Percentiles rank a stretch among this genome's conserved stretches.
Evolutionary conservation across 2,888 invertebrate genomes (phyloP).

Genomic region (Caenorhabditis sinica): DNA sequence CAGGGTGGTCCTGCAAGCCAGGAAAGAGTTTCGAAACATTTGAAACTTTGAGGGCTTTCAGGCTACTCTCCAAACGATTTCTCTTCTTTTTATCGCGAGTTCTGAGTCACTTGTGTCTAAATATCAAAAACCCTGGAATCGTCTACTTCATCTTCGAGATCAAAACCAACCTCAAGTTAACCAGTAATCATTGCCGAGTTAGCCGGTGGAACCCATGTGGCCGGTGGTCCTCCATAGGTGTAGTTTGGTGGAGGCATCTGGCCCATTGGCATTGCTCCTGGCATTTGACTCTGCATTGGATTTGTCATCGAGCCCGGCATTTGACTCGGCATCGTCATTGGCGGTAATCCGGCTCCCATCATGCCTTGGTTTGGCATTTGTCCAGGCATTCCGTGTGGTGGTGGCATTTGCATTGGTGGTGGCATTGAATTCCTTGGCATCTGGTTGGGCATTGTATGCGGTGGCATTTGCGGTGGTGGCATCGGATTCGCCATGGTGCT

Average conservation of each 20-base stretch:
- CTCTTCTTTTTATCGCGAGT: too few relatives aligned
- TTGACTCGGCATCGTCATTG: conserved; percentile 56
- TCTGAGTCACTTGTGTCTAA: too few relatives aligned
- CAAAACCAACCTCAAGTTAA: conserved; percentile 34
- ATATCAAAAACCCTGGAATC: too few relatives aligned
- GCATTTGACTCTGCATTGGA: conserved; percentile 53
- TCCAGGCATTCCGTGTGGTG: conserved; percentile 43
- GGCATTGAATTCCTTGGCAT: conserved; percentile 57
- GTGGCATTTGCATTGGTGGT: conserved; percentile 59
- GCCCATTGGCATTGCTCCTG: conserved; percentile 51
- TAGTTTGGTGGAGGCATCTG: conserved; percentile 59
- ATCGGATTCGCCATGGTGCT: conserved; percentile 56
- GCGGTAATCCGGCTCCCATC: conserved; percentile 46
- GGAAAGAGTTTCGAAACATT: too few relatives aligned
- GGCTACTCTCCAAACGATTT: too few relatives aligned
- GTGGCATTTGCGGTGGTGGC: conserved; percentile 51
- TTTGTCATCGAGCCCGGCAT: conserved; percentile 51
- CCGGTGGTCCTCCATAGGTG: conserved; percentile 48
- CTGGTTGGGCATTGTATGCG: conserved; percentile 51
- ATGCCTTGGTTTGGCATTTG: conserved; percentile 37
- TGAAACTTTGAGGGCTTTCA: too few relatives aligned
- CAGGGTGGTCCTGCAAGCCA: too few relatives aligned
- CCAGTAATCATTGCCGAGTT: conserved; percentile 75
- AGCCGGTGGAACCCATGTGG: conserved; percentile 66
- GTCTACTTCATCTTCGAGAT: too few relatives aligned